Base-by-base conservation (phyloP, 1,140 invertebrate genomes). In the Eubasilissa regina region DNA sequence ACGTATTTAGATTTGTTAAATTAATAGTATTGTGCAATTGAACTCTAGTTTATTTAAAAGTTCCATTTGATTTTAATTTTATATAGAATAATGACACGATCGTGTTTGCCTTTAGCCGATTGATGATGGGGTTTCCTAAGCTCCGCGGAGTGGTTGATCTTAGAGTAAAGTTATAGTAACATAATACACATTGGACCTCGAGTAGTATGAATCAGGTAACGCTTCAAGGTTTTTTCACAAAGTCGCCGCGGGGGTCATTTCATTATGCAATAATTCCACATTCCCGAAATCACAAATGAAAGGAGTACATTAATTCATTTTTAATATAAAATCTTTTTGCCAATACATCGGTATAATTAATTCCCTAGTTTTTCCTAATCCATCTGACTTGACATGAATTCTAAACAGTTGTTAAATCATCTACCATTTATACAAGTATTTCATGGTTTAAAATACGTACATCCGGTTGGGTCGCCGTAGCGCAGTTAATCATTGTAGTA, bases 131-230 rank as follows among this genome's bases (percentile, higher is more conserved):
- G 8, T 17, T 3, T 15, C 11, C 48, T 13, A 35, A 12, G 3
- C 3, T 3, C 10, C 8, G 8, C 58, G n/a, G n/a, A n/a, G n/a
- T n/a, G n/a, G n/a, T 44, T 70, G 51, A 13, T 19, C 15, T 48
- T 48, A 48, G 13, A 25, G 35, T 58, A 70, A 75, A 75, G 51
- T 60, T 80, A 75, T 48, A 53, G 21, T 68, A 56, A 68, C 75
- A 74, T 56, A 77, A 75, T 75, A 81, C 55, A 79, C 66, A 81
- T 81, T 81, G 80, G 80, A 81, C 80, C 80, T 81, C 80, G 35
- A 73, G 77, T 79, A 79, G 76, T 73, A 80, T 81, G 77, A 79
- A 76, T 81, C 80, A 81, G 80, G 80, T 81, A 81, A 81, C 80
- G 74, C 75, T 44, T 79, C 73, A 68, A 80, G 66, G 60, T 78